Evolutionary conservation across 2,888 invertebrate species (phyloP), one percentile per base, ranked within the genome.

Genomic region (Synergus itoensis): DNA sequence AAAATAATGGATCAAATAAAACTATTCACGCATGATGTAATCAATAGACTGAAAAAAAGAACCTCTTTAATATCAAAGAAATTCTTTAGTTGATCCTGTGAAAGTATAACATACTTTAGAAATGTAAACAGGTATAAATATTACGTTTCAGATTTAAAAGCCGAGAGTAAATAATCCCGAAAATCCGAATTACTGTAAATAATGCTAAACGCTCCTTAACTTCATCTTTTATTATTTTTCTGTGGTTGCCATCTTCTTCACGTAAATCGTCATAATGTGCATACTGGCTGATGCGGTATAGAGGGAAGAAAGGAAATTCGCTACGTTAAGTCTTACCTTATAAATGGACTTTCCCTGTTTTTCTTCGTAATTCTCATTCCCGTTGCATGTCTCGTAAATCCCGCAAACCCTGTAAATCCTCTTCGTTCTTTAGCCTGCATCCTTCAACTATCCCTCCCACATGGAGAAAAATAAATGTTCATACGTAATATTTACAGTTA

Each of bases 331-430:
- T 79, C 77, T 79, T 77, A 76, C 78, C 79, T 84, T 82, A 82
- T 81, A 83, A 83, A 83, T 83, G 83, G 82, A 83, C 80, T 82
- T 83, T 82, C 80, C 81, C 83, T 81, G 83, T 83, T 81, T 78
- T 64, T 53, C 77, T 76, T 75, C 21, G 60, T 67, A 67, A 67
- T 67, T 67, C 45, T 67, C 18, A 45, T 43, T 41, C 76, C 28
- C 48, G 21, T 64, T 78, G 78, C 77, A 77, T 77, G 80, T 77
- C 82, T 82, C 82, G 82, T 83, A 83, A 83, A 83, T 83, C 81
- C 81, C 80, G 76, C 82, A 79, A 83, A 79, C 80, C 81, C 79
- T 79, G 83, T 79, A 82, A 83, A 81, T 82, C 83, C 78, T 78
- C 76, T 75, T 77, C 79, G 76, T 75, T 75, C 62, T 60, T 67